Percentiles rank a stretch among this genome's conserved stretches.
Evolutionary conservation across 1,140 invertebrate species (phyloP).

Genomic region (Drosophila cardini): DNA sequence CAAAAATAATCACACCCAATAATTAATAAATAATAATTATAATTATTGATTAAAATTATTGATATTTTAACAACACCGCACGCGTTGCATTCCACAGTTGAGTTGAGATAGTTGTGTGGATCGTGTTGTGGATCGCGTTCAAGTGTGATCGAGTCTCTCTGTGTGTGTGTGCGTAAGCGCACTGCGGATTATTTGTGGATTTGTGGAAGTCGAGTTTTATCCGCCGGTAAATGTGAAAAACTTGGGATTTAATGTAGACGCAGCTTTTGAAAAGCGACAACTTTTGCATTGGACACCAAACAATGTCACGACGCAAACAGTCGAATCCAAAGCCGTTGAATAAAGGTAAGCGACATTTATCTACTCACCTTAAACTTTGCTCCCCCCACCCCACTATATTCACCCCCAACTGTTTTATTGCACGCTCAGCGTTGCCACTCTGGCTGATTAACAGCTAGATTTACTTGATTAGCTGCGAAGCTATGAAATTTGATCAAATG

Average conservation of each 20-base stretch:
- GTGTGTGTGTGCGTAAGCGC: not conserved
- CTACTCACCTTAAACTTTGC: too few species aligned
- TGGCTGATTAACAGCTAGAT: too few species aligned
- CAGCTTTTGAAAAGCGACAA: constrained; percentile 38
- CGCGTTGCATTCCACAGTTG: constrained; percentile 28
- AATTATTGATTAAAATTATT: constrained; percentile 46
- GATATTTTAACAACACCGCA: constrained; percentile 47
- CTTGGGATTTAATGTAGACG: constrained; percentile 65
- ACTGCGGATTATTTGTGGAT: constrained; percentile 3
- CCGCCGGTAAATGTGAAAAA: constrained; percentile 66
- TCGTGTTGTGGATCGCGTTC: constrained; percentile 24
- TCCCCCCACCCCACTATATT: too few species aligned
- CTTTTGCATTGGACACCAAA: constrained; percentile 57
- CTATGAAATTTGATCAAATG: too few species aligned
- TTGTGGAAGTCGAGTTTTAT: constrained; percentile 14
- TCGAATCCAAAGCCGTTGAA: constrained; percentile 86
- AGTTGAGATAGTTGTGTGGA: constrained; percentile 16
- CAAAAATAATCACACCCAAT: constrained; percentile 37
- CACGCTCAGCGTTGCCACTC: too few species aligned
- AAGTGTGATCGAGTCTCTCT: too few species aligned
- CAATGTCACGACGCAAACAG: constrained; percentile 86
- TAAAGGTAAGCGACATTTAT: constrained; percentile 84
- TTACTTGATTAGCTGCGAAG: too few species aligned
- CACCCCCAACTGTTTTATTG: not conserved
- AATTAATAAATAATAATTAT: not conserved